Evolutionary conservation across 2,797 vertebrate genomes (phyloP).

Genomic region (Sphenopsis melanotis): DNA sequence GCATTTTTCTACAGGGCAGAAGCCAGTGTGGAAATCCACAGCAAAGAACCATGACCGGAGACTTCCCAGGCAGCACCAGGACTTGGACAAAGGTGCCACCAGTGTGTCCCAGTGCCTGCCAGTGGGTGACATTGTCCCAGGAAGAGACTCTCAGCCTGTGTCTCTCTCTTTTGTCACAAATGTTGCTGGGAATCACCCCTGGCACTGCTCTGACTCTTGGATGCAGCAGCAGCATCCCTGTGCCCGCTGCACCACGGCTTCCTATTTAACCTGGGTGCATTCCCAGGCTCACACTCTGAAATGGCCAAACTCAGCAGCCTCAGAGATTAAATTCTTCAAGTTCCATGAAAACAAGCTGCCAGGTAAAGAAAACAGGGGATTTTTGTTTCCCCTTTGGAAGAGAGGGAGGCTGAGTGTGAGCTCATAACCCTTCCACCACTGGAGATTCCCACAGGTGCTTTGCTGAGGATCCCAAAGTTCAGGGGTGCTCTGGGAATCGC

Average conservation of each 20-base stretch:
- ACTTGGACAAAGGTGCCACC: background rate
- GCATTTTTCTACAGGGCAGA: background rate
- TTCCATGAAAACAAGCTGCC: background rate
- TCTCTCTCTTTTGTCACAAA: background rate
- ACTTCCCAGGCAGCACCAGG: background rate
- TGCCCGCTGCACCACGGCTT: accelerated
- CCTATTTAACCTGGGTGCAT: background rate
- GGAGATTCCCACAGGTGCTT: background rate
- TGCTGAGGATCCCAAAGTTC: background rate
- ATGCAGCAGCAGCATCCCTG: accelerated
- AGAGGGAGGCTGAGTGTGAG: background rate
- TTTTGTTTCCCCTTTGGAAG: background rate
- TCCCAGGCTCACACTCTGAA: background rate
- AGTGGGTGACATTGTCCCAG: background rate
- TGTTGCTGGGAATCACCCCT: background rate
- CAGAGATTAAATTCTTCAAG: background rate
- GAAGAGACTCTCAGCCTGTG: background rate
- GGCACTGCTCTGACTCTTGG: background rate
- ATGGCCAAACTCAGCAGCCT: background rate
- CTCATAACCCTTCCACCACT: background rate
- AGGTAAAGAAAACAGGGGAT: background rate
- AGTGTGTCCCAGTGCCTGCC: accelerated
- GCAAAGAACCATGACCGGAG: background rate
- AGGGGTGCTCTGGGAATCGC: background rate
- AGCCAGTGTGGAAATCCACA: background rate